Evolutionary conservation across 2,797 vertebrate species (phyloP), one percentile per base, ranked within the genome.

Genomic region (Sternotherus odoratus): DNA sequence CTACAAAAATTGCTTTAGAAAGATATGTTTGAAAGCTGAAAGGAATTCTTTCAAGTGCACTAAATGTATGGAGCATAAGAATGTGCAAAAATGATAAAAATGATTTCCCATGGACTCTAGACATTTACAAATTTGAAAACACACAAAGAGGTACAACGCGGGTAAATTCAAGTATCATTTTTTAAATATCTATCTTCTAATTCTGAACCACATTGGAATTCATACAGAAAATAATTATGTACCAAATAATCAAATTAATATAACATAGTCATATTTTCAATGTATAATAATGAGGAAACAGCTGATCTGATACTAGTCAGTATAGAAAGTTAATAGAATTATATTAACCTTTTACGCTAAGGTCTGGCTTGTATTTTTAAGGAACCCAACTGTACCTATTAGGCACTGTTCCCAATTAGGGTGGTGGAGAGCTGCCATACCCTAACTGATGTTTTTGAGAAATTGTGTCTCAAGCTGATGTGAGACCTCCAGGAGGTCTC

Each of bases 11-110:
- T 82, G 15, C 23, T 83, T 87, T 94, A 36, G 12, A 89, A 94
- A 92, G 54, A 77, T 26, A 8, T 8, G 78, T 30, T 92, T 84
- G 91, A 57, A 91, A 87, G 78, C 7, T 82, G n/a, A 93, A 85
- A 88, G 82, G 24, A 39, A 84, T 26, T 83, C 5, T 83, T 87
- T 79, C 30, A 93, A 92, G 77, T 54, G 56, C 28, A 89, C 60
- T 12, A 75, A 81, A 83, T 49, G 5, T n/a, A 33, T 57, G 33
- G 21, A 54, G 43, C 51, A 46, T 30, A 26, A 56, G 87, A 88
- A 72, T 1, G 0, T 36, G 77, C 30, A 77, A 77, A 53, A 77
- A 12, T 26, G 3, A 5, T 16, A 87, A 91, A 66, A 36, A 79
- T 66, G 63, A 86, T 2, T 86, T 89, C 24, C 12, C 28, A 23